Evolutionary conservation across 2,113 vertebrate species (phyloP).

Genomic region (Tetrao urogallus): DNA sequence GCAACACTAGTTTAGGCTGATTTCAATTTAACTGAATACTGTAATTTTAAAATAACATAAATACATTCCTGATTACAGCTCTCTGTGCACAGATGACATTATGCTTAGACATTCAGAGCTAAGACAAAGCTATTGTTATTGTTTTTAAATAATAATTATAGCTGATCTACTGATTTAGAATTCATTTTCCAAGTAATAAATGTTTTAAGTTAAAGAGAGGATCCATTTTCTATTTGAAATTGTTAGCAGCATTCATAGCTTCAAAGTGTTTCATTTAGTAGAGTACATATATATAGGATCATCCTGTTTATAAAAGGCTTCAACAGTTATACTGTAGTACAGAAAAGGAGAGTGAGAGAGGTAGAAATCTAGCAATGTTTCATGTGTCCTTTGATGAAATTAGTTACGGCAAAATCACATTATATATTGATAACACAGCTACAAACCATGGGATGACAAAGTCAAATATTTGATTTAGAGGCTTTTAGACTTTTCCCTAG

Average conservation of each 20-base stretch:
- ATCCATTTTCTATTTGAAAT: background rate
- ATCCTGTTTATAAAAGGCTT: background rate
- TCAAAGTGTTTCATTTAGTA: background rate
- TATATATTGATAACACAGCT: background rate
- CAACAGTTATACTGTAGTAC: background rate
- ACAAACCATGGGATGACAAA: rapidly evolving
- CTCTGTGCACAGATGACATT: background rate
- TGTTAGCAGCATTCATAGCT: background rate
- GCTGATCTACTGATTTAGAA: background rate
- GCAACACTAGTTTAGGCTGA: background rate
- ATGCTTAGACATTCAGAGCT: background rate
- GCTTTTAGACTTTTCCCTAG: background rate
- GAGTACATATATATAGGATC: background rate
- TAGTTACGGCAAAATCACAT: background rate
- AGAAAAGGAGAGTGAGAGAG: background rate
- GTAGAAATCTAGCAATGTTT: background rate
- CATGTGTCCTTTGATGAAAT: background rate
- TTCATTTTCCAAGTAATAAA: background rate
- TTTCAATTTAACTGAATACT: constrained; percentile 9
- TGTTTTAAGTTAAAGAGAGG: background rate
- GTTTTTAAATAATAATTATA: background rate
- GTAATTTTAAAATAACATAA: background rate
- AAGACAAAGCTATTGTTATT: background rate
- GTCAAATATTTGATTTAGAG: background rate
- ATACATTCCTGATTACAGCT: background rate